Percentiles rank a stretch among this genome's conserved stretches.
Evolutionary conservation across 1,140 invertebrate genomes (phyloP).

Genomic region (Nasonia longicornis): DNA sequence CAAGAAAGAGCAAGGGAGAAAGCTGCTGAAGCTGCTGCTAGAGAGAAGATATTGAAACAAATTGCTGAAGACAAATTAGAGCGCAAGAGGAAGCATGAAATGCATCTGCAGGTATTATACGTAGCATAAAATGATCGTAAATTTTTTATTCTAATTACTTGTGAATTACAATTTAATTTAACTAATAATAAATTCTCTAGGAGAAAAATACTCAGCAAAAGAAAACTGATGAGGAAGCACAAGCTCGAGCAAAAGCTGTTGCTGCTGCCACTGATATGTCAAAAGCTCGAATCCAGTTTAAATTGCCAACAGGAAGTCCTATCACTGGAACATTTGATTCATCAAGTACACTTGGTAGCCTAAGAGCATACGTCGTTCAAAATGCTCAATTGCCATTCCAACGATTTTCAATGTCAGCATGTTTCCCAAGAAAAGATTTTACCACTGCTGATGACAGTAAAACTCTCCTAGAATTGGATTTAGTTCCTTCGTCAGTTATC

Average conservation of each 20-base stretch:
- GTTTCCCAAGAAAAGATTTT: slow-evolving; percentile 84
- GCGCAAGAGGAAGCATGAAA: slow-evolving; percentile 63
- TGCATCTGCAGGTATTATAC: slow-evolving; percentile 51
- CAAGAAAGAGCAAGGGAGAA: slow-evolving; percentile 80
- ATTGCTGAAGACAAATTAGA: slow-evolving; percentile 82
- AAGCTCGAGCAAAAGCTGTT: slow-evolving; percentile 45
- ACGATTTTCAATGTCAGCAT: slow-evolving; percentile 79
- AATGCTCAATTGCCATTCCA: slow-evolving; percentile 70
- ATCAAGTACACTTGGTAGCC: slow-evolving; percentile 69
- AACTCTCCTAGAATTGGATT: slow-evolving; percentile 77
- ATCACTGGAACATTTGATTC: slow-evolving; percentile 76
- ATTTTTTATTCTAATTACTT: background rate
- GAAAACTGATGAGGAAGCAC: slow-evolving; percentile 43
- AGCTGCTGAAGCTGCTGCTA: slow-evolving; percentile 75
- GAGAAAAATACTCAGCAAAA: slow-evolving; percentile 48
- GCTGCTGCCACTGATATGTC: slow-evolving; percentile 49
- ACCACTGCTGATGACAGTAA: slow-evolving; percentile 72
- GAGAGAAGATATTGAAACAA: slow-evolving; percentile 78
- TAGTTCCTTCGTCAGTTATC: slow-evolving; percentile 84
- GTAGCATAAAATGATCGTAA: background rate
- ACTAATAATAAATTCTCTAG: slow-evolving; percentile 42
- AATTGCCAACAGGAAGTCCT: slow-evolving; percentile 81
- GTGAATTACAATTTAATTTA: slow-evolving; percentile 5
- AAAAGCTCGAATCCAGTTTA: slow-evolving; percentile 82
- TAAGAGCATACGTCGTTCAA: slow-evolving; percentile 72